phyloP scores from a whole-genome alignment of 2,888 invertebrate genomes.

The Drosophila siamana region DNA sequence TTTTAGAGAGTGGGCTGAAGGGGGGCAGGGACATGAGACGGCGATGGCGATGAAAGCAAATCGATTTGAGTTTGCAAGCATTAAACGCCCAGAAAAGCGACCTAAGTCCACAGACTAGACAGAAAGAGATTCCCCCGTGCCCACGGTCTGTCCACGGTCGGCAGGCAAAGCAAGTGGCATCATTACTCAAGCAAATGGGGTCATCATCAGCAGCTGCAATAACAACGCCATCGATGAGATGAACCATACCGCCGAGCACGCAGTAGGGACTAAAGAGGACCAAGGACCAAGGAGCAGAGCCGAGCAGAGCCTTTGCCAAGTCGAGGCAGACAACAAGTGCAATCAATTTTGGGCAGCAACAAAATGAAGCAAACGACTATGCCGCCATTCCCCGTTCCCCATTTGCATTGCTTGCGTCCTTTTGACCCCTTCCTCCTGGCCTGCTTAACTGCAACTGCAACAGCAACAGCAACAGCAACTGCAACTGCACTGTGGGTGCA shows the following conservation, averaged over 20 bases:
- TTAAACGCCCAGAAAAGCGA: slow-evolving; percentile 41
- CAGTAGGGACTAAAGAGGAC: slow-evolving; percentile 1
- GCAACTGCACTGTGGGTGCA: slow-evolving; percentile 43
- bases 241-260: slow-evolving; percentile 31
- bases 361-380: slow-evolving; percentile 44
- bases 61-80: slow-evolving; percentile 55
- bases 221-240: slow-evolving; percentile 39
- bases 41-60: slow-evolving; percentile 26
- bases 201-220: slow-evolving; percentile 65
- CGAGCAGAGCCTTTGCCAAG: slow-evolving; percentile 19
- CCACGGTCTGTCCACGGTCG: background rate
- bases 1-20: no score
- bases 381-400: background rate
- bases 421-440: background rate
- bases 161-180: slow-evolving; percentile 71
- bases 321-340: slow-evolving; percentile 62
- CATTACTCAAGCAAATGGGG: slow-evolving; percentile 81
- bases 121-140: slow-evolving; percentile 8
- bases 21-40: background rate
- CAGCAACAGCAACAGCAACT: slow-evolving; percentile 16
- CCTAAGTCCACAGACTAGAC: slow-evolving; percentile 18
- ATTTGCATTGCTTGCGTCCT: background rate
- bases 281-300: slow-evolving; percentile 6
- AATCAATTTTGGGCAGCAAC: slow-evolving; percentile 70
- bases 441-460: background rate